These are phyloP conservation scores for Premnoplex brunnescens DNA, from an alignment of 2,797 vertebrate genomes.

Conservation along the genomic window DNA sequence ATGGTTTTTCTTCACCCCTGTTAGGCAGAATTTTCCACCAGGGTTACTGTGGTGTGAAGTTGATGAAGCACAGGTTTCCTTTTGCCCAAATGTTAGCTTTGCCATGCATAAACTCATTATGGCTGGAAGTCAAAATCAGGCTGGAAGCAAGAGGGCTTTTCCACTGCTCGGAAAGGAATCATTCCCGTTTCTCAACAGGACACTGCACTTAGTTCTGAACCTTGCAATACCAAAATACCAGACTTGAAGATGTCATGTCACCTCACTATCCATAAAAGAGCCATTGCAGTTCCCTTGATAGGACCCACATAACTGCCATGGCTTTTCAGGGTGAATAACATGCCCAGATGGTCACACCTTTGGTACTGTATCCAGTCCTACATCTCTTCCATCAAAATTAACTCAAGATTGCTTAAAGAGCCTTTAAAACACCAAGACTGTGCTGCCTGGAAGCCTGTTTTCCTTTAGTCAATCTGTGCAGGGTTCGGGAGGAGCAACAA, in stretches of 20 bases:
- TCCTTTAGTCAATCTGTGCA: not conserved
- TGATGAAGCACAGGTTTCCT: constrained; percentile 37
- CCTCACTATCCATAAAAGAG: not conserved
- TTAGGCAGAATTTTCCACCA: not conserved
- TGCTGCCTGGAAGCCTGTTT: not conserved
- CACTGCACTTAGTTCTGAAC: not conserved
- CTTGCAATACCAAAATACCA: not conserved
- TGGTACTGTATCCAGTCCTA: not conserved
- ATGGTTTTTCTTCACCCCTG: not conserved
- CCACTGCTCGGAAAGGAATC: not conserved
- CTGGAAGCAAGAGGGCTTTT: not conserved
- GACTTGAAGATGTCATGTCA: not conserved
- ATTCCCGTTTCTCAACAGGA: not conserved
- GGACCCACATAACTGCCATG: not conserved
- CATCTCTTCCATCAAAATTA: not conserved
- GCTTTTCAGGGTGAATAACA: not conserved
- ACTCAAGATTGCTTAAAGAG: not conserved
- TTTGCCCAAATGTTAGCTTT: constrained; percentile 43
- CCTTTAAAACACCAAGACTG: not conserved
- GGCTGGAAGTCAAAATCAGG: not conserved
- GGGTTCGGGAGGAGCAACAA: not conserved
- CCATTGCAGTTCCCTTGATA: not conserved
- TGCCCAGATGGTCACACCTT: not conserved
- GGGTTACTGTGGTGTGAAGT: constrained; percentile 36
- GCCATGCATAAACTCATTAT: constrained; percentile 44